A percentile compares a stretch with the other conserved stretches of the same genome.
These are phyloP conservation scores for Ecliptopera silaceata DNA, from an alignment of 2,888 invertebrate species.

Conservation along the genomic window DNA sequence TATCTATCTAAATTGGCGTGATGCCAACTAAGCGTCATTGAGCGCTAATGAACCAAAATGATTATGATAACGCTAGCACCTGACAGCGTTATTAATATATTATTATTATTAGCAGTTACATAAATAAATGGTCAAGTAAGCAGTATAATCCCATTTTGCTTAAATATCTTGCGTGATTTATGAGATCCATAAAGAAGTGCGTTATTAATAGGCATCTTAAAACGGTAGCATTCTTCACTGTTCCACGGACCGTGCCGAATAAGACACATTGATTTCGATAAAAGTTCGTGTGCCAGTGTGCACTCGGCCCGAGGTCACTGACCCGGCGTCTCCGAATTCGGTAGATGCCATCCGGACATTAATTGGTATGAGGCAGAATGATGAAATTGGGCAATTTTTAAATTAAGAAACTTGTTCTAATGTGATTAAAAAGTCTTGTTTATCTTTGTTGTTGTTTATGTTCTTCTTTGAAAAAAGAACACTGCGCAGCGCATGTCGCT, in stretches of 20 bases:
- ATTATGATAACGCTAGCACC: too few relatives aligned
- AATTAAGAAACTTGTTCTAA: background rate
- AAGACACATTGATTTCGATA: constrained; percentile 47
- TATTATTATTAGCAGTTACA: too few relatives aligned
- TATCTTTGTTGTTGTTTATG: too few relatives aligned
- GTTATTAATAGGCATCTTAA: constrained; percentile 23
- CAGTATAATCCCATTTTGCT: background rate
- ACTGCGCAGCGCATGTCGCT: too few relatives aligned
- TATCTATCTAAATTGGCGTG: too few relatives aligned
- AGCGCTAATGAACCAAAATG: too few relatives aligned
- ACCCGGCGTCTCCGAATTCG: constrained; percentile 70
- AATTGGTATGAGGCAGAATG: constrained; percentile 62
- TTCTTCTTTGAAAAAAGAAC: too few relatives aligned
- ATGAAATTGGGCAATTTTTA: constrained; percentile 14
- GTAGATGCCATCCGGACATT: constrained; percentile 64
- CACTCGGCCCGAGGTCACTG: constrained; percentile 57
- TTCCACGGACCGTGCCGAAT: constrained; percentile 52
- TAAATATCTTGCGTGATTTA: background rate
- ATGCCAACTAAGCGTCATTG: too few relatives aligned
- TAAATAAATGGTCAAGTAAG: background rate
- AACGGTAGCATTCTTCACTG: constrained; percentile 32
- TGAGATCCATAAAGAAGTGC: background rate
- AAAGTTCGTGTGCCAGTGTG: constrained; percentile 53
- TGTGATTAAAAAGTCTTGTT: too few relatives aligned
- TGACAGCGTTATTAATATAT: too few relatives aligned